A percentile compares a stretch with the other conserved stretches of the same genome.
phyloP scores from a whole-genome alignment of 2,113 vertebrate genomes.

The Megaptera novaeangliae region DNA sequence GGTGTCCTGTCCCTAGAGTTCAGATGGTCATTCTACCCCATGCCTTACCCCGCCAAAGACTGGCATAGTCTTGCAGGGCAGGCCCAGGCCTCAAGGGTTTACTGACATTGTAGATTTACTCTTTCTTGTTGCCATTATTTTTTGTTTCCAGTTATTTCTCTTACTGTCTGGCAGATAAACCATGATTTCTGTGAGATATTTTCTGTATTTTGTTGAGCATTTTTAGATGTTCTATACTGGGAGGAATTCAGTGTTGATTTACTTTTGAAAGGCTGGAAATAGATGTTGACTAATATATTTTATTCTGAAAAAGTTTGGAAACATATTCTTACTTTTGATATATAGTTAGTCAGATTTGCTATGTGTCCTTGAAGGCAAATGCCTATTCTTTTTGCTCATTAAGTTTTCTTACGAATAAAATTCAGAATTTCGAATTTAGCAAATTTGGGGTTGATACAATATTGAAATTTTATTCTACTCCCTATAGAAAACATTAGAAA shows the following conservation, averaged over 20 bases:
- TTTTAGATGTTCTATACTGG: not conserved
- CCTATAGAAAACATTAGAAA: not conserved
- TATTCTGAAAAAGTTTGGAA: not conserved
- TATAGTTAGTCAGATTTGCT: not conserved
- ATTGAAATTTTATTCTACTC: not conserved
- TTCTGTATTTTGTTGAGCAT: not conserved
- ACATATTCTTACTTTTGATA: not conserved
- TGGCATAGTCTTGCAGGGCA: not conserved
- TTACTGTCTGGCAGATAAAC: not conserved
- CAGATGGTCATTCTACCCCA: not conserved
- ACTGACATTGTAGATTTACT: not conserved
- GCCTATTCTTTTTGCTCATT: not conserved
- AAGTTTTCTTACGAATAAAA: slow-evolving; percentile 34
- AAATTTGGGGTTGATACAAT: not conserved
- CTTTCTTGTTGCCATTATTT: not conserved
- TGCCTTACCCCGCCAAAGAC: not conserved
- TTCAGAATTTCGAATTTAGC: not conserved
- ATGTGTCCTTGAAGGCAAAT: not conserved
- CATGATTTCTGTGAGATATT: not conserved
- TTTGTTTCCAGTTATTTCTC: not conserved
- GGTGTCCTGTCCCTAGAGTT: not conserved
- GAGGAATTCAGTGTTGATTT: not conserved
- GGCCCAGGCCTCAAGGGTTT: not conserved
- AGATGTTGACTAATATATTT: not conserved
- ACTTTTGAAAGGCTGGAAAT: not conserved